These are phyloP conservation scores for Psittacus erithacus DNA, from an alignment of 2,113 vertebrate species.

Conservation along the genomic window DNA sequence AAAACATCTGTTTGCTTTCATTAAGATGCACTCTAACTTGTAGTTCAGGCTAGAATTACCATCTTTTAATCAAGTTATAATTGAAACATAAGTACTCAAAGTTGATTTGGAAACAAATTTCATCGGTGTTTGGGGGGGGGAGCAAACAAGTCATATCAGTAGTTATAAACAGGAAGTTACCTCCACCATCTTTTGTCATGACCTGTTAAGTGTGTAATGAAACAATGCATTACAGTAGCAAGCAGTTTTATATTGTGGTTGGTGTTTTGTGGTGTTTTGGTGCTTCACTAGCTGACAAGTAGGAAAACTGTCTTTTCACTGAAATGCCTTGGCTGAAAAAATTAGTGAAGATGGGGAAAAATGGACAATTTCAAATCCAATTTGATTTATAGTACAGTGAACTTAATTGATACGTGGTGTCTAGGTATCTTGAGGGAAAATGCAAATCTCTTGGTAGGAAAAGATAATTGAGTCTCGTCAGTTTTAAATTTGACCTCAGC, in stretches of 20 bases:
- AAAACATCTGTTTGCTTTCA: background rate
- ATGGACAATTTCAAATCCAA: background rate
- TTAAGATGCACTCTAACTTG: background rate
- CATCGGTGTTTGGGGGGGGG: background rate
- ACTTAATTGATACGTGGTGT: background rate
- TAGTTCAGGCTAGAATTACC: background rate
- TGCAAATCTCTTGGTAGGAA: background rate
- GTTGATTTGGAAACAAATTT: background rate
- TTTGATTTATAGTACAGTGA: background rate
- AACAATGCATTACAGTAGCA: background rate
- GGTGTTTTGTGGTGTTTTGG: background rate
- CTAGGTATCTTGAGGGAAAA: background rate
- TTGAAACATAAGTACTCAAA: background rate
- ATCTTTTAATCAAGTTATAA: background rate
- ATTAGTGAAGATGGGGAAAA: background rate
- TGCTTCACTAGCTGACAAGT: background rate
- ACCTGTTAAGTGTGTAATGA: background rate
- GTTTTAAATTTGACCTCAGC: background rate
- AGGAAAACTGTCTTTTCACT: background rate
- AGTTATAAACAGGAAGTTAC: background rate
- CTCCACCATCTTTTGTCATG: background rate
- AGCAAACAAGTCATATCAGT: background rate
- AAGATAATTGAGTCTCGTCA: background rate
- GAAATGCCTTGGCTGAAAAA: background rate
- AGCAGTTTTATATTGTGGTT: background rate